Base-by-base conservation (phyloP, 2,888 invertebrate genomes). In the Caenorhabditis sp. region DNA sequence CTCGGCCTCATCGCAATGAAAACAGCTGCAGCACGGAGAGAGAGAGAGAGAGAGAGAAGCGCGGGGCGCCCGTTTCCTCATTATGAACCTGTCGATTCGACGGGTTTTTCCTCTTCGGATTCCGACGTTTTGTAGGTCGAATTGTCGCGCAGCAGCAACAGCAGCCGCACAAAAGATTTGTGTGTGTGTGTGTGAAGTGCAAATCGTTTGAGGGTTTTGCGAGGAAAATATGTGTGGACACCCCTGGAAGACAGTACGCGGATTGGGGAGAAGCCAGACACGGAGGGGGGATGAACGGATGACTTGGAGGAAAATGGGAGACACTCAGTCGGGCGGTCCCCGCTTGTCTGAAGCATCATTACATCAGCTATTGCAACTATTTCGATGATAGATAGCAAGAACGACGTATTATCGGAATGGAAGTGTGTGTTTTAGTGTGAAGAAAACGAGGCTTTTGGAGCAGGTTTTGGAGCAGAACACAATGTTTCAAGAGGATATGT, bases 131-230 rank as follows among this genome's bases (percentile, higher is more conserved):
- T 66, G 58, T 66, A 66, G 66, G 66, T 66, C 66, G 66, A 66
- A 48, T 66, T 66, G 66, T 66, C 66, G 66, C 66, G 56, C 35
- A 46, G 66, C 55, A 46, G 52, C 62, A 65, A 56, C 58, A 53
- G 22, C 45, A 24, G 45, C 50, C 66, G 66, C 56, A 66, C 66
- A 66, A 66, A 66, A 66, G 66, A 66, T 52, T 52, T 58, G 50
- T 68, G 58, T 66, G 65, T 46, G 65, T 62, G 59, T 59, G 59
- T 43, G 68, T 68, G 58, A 68, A 68, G 58, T 68, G 68, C 68
- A 68, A 68, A 68, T 66, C 66, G 66, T 66, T 66, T 66, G 66
- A 56, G 68, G 58, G 68, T 50, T 68, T 59, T 50, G 68, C 58
- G 68, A 59, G 56, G 68, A 68, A 68, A 68, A 68, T 68, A 59